A percentile compares a stretch with the other conserved stretches of the same genome.
phyloP scores from a whole-genome alignment of 2,797 vertebrate genomes.

The Choloepus didactylus region DNA sequence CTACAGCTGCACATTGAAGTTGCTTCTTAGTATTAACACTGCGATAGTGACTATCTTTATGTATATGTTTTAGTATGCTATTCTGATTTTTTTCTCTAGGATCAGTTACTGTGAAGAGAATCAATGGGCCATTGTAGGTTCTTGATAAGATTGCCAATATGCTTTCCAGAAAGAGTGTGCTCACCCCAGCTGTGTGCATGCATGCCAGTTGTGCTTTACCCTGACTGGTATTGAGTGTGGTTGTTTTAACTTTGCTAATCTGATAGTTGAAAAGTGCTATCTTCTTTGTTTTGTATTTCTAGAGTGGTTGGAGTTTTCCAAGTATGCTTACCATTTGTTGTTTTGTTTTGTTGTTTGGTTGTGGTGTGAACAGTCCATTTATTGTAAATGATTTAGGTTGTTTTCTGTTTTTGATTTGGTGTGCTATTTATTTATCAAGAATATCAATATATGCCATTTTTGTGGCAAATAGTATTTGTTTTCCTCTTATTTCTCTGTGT shows the following conservation, averaged over 20 bases:
- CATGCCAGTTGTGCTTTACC: fast-evolving
- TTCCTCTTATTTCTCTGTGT: not conserved
- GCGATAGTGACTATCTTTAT: not conserved
- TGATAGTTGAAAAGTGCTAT: not conserved
- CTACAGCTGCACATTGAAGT: too few relatives aligned
- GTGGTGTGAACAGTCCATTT: not conserved
- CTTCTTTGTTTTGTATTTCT: not conserved
- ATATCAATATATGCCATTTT: not conserved
- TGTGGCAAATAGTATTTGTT: not conserved
- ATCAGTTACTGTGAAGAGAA: not conserved
- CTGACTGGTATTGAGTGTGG: not conserved
- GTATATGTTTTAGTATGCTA: not conserved
- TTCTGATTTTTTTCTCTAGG: not conserved
- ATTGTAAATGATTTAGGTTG: not conserved
- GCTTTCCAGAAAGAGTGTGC: not conserved
- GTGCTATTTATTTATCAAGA: not conserved
- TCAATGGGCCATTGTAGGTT: not conserved
- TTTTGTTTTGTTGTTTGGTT: not conserved
- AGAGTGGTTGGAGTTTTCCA: not conserved
- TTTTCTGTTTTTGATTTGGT: not conserved
- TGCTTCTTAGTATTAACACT: not conserved
- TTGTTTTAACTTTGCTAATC: not conserved
- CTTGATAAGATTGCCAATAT: not conserved
- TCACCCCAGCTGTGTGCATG: fast-evolving
- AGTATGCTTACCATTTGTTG: not conserved